Evolutionary conservation across 2,113 vertebrate genomes (phyloP), one percentile per base, ranked within the genome.

Genomic region (Anseranas semipalmata): DNA sequence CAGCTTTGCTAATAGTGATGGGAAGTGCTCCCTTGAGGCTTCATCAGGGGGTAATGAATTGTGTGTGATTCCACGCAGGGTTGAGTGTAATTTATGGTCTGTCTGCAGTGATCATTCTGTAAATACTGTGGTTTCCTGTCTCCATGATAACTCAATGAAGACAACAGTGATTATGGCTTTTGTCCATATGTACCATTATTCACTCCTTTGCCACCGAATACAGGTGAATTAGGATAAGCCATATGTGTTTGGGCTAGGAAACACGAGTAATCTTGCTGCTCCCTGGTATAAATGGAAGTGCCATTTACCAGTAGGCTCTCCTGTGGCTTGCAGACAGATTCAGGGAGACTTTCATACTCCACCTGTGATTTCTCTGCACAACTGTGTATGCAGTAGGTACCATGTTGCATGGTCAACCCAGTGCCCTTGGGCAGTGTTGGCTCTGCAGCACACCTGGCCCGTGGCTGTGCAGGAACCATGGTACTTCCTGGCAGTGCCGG

Each of bases 381-480:
- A 0, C 32, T 59, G 11, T 55, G 32, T 48, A 6, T 59, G 39
- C 39, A 52, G 33, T 60, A 39, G 72, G 48, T 94, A 21, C 75
- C 32, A 3, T 21, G 24, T 41, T 88, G 17, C 16, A 3, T 15
- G 19, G 63, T 65, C 18, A 59, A 0, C 10, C 37, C 32, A 7
- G 39, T 79, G 39, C 53, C 32, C 7, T 33, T 0, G 2, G 41
- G 16, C 39, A 70, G 21, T 4, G 33, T 19, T 85, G 78, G 56
- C 56, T 82, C 27, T 79, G 67, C 39, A 52, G 63, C 80, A 80
- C 46, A 6, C 55, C 7, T 22, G 6, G 35, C 28, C 30, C 1
- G 0, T 33, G 50, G 50, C 85, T 73, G 59, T 20, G 63, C 35
- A 66, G 59, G 65, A 73, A 1, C 65, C 0, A 0, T n/a, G 70